Percentiles rank a stretch among this genome's conserved stretches.
These are phyloP conservation scores for Melanotaenia duboulayi DNA, from an alignment of 2,113 vertebrate species.

Conservation along the genomic window DNA sequence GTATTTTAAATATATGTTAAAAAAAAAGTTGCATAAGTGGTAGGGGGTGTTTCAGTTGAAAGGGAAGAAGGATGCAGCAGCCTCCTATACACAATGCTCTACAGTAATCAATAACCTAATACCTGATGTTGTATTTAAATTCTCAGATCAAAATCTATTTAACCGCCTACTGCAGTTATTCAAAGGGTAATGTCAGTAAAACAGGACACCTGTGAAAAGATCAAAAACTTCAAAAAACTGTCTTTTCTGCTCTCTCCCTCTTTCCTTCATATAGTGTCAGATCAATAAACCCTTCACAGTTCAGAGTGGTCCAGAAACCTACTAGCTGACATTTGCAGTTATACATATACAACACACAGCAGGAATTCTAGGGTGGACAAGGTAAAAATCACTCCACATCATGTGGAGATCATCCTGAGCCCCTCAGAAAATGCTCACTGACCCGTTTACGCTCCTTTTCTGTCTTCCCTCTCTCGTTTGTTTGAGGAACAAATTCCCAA, in stretches of 20 bases:
- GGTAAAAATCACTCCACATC: conserved; percentile 39
- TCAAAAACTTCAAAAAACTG: conserved; percentile 58
- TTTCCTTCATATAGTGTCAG: conserved; percentile 42
- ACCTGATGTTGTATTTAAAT: conserved; percentile 6
- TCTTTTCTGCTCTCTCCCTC: conserved; percentile 29
- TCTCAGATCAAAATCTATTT: conserved; percentile 27
- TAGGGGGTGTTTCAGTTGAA: background rate
- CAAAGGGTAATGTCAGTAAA: conserved; percentile 40
- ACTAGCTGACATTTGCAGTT: conserved; percentile 27
- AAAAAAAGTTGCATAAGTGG: too few species aligned
- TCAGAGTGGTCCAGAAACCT: conserved; percentile 34
- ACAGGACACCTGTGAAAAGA: conserved; percentile 50
- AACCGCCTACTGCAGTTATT: conserved; percentile 42
- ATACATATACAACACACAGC: conserved; percentile 6
- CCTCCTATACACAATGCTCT: background rate
- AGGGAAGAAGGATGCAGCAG: background rate
- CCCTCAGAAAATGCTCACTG: conserved; percentile 57
- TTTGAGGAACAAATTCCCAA: conserved; percentile 79
- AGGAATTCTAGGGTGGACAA: conserved; percentile 66
- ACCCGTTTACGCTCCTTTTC: conserved; percentile 48
- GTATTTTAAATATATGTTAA: background rate
- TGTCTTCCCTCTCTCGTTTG: conserved; percentile 59
- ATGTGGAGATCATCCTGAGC: conserved; percentile 31
- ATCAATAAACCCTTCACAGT: conserved; percentile 47
- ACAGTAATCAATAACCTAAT: conserved; percentile 3